phyloP scores from a whole-genome alignment of 2,888 invertebrate genomes.

The Fissipunctia ypsillon region DNA sequence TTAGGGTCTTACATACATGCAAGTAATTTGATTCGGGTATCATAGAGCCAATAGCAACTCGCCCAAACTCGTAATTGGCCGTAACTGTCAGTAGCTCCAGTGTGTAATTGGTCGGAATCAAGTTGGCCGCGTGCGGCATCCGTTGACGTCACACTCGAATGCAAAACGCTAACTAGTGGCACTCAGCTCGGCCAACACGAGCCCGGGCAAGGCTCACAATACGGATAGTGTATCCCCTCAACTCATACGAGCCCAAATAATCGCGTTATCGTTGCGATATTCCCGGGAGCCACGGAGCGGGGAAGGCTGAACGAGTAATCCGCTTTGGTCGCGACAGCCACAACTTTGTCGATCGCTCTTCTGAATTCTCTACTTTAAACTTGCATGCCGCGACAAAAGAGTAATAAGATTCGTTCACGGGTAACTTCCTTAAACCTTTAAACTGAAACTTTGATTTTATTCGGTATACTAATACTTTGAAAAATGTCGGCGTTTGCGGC shows the following conservation, averaged over 20 bases:
- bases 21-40: constrained; percentile 57
- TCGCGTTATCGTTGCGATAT: constrained; percentile 79
- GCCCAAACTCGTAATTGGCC: constrained; percentile 57
- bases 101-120: constrained; percentile 62
- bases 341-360: constrained; percentile 84
- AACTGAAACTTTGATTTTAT: constrained; percentile 69
- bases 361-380: constrained; percentile 80
- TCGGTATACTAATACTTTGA: constrained; percentile 57
- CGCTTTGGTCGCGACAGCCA: constrained; percentile 78
- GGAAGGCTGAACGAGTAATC: constrained; percentile 77
- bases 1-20: constrained; percentile 10
- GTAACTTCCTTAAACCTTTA: constrained; percentile 73
- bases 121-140: constrained; percentile 57
- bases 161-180: constrained; percentile 59
- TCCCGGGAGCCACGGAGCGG: constrained; percentile 70
- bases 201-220: constrained; percentile 56
- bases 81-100: constrained; percentile 60
- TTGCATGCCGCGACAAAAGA: constrained; percentile 81
- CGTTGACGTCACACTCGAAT: constrained; percentile 62
- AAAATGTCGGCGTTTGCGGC: constrained; percentile 48
- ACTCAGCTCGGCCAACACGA: constrained; percentile 52
- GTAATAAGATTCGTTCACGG: constrained; percentile 80
- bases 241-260: constrained; percentile 74
- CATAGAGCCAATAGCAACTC: constrained; percentile 45
- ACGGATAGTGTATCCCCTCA: constrained; percentile 64